These are phyloP conservation scores for Acronicta psi DNA, from an alignment of 2,888 invertebrate species.

Conservation along the genomic window DNA sequence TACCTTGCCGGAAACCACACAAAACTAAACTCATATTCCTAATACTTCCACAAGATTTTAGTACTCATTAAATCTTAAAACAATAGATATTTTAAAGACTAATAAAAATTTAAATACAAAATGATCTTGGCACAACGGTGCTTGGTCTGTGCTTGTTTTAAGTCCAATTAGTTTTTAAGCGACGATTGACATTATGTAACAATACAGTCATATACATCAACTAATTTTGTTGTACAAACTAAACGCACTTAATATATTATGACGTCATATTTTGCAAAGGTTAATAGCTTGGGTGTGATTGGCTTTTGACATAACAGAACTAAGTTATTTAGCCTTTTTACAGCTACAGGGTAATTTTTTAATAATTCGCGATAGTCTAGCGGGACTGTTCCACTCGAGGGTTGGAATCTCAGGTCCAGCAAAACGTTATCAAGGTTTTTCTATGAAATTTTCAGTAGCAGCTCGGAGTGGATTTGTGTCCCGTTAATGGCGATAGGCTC, in stretches of 20 bases:
- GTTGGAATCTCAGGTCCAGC: too few relatives aligned
- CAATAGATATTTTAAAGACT: slow-evolving; percentile 22
- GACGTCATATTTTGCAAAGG: too few relatives aligned
- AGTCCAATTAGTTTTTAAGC: slow-evolving; percentile 30
- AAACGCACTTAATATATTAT: not conserved
- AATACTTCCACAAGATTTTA: slow-evolving; percentile 12
- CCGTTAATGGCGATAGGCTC: too few relatives aligned
- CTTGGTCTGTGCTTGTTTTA: slow-evolving; percentile 11
- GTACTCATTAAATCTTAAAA: slow-evolving; percentile 18
- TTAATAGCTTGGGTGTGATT: too few relatives aligned
- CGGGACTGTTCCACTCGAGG: too few relatives aligned
- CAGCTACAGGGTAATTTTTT: too few relatives aligned
- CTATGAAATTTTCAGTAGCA: too few relatives aligned
- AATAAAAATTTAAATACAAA: slow-evolving; percentile 29
- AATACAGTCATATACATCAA: slow-evolving; percentile 20
- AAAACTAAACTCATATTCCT: not conserved
- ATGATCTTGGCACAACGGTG: slow-evolving; percentile 1
- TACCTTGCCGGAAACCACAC: not conserved
- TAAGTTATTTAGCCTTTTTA: too few relatives aligned
- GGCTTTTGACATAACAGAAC: too few relatives aligned
- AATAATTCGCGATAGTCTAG: too few relatives aligned
- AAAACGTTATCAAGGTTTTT: too few relatives aligned
- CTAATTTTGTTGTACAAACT: slow-evolving; percentile 12
- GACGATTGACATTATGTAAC: slow-evolving; percentile 35
- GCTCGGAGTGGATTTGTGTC: too few relatives aligned